Evolutionary conservation across 2,113 vertebrate species (phyloP), one percentile per base, ranked within the genome.

Genomic region (Microcebus griseorufus): DNA sequence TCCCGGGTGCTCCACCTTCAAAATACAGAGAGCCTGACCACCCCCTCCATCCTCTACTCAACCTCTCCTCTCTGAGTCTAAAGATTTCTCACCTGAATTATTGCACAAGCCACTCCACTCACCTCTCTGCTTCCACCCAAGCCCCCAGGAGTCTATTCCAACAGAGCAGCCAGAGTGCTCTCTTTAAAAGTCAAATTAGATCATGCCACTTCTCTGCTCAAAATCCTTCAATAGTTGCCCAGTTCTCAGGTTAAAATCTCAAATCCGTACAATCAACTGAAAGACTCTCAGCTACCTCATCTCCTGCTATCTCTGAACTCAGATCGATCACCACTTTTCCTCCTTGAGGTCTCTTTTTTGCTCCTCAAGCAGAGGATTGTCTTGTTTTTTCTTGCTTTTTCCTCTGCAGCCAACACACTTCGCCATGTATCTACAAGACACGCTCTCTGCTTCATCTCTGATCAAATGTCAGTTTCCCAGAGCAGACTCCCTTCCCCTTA

Each of bases 401-500:
- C 6, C 14, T 69, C 37, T 80, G 14, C 4, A 29, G 75, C 6
- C 13, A 25, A 82, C 34, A 17, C 14, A 55, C 60, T 82, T 42
- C 25, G 5, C 18, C n/a, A 45, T 6, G 37, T 29, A 45, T 42
- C 2, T 12, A 3, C 10, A 87, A 45, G 32, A 7, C 42, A 78
- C 10, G 5, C 80, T 86, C 25, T 16, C 0, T 18, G 12, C 22
- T 29, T 88, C 45, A 0, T 53, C 27, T 81, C 34, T n/a, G 62
- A 34, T 53, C 37, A 70, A 48, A 69, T 13, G 6, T 53, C n/a
- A 20, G 17, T 2, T 85, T 45, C 13, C 14, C 67, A 42, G n/a
- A 73, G 23, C 0, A 64, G 72, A 76, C 0, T 8, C 29, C 32
- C 3, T 10, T 9, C 2, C 2, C 32, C 3, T 48, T 48, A 1